phyloP scores from a whole-genome alignment of 2,113 vertebrate genomes.

The Larimichthys polyactis region DNA sequence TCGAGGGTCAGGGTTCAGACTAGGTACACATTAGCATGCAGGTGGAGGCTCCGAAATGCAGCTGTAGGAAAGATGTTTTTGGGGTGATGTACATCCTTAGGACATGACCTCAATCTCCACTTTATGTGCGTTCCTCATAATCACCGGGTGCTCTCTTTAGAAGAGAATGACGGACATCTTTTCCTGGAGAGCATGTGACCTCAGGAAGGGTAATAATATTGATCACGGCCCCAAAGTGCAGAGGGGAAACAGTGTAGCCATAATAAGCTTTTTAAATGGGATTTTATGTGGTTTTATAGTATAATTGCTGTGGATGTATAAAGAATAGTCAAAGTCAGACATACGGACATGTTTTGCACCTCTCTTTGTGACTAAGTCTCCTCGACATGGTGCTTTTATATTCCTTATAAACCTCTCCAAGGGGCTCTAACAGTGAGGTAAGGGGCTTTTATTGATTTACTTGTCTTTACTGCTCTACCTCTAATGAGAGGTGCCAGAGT shows the following conservation, averaged over 20 bases:
- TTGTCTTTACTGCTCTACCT: constrained; percentile 28
- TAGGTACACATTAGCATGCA: constrained; percentile 76
- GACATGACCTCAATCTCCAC: constrained; percentile 34
- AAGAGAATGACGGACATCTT: constrained; percentile 30
- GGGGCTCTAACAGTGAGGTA: constrained; percentile 9
- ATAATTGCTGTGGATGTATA: not conserved
- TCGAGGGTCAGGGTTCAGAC: constrained; percentile 69
- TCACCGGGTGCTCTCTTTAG: not conserved
- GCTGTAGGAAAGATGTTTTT: constrained; percentile 7
- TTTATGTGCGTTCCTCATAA: constrained; percentile 18
- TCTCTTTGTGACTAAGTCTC: not conserved
- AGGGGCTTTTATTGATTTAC: constrained; percentile 51
- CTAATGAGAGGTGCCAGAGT: constrained; percentile 25
- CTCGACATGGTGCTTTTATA: constrained; percentile 10
- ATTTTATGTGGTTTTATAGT: not conserved
- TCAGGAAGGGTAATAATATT: constrained; percentile 11
- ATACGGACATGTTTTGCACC: constrained; percentile 9
- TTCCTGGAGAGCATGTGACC: constrained; percentile 26
- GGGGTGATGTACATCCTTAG: not conserved
- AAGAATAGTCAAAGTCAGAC: not conserved
- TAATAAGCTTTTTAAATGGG: not conserved
- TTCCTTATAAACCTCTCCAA: constrained; percentile 30
- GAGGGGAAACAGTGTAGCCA: not conserved
- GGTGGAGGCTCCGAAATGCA: constrained; percentile 41
- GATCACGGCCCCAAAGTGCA: constrained; percentile 21